Conservation (phyloP, 2,797 vertebrate species). For the Echiichthys vipera region DNA sequence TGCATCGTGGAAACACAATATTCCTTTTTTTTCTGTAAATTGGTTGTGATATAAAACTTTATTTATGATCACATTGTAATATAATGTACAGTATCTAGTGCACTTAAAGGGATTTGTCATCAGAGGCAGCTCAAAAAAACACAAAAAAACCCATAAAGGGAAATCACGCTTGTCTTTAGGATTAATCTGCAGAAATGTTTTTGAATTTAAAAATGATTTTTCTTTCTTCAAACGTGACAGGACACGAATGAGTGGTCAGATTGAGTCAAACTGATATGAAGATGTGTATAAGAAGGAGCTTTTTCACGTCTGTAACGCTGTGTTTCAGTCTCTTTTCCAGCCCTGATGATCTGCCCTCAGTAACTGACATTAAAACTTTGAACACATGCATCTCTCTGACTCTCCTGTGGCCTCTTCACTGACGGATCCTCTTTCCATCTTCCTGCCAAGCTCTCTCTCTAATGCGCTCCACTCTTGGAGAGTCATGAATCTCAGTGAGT, state of each 20-base stretch:
- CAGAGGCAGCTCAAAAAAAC: not conserved
- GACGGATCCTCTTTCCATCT: not conserved
- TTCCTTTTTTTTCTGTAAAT: not conserved
- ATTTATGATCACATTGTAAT: constrained; percentile 41
- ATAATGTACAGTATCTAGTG: constrained; percentile 2
- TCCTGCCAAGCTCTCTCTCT: not conserved
- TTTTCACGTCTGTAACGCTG: not conserved
- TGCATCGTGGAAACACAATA: not conserved
- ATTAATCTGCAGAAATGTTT: not conserved
- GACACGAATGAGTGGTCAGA: not conserved
- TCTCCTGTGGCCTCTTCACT: not conserved
- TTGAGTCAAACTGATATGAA: constrained; percentile 5
- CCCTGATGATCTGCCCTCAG: not conserved
- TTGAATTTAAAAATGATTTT: fast-evolving
- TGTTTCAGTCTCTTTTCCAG: not conserved
- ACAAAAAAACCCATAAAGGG: not conserved
- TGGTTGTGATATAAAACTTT: constrained; percentile 19
- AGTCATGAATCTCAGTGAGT: not conserved
- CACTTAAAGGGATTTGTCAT: not conserved
- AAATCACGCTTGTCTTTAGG: not conserved
- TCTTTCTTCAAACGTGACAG: not conserved
- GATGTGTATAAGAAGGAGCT: not conserved
- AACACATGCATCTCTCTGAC: not conserved
- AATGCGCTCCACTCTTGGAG: not conserved
- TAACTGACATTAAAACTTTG: constrained; percentile 39